Conservation (phyloP, 2,113 vertebrate species). For the Edolisoma coerulescens region DNA sequence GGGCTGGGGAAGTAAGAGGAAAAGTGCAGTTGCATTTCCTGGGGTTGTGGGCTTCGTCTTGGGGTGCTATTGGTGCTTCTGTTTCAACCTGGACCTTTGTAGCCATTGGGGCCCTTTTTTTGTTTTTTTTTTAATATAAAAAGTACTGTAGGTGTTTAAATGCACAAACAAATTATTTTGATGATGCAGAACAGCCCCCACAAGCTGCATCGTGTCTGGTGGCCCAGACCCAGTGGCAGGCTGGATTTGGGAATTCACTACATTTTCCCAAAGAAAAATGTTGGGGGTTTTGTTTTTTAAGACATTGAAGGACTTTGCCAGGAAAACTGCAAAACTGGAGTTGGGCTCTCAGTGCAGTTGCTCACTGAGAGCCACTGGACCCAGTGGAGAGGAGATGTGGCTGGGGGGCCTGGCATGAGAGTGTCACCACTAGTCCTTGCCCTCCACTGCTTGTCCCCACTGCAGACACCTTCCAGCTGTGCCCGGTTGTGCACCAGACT, state of each 20-base stretch:
- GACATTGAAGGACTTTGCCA: background rate
- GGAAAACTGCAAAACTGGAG: background rate
- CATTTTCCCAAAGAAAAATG: background rate
- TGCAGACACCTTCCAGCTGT: background rate
- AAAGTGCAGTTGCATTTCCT: background rate
- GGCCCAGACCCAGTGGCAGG: background rate
- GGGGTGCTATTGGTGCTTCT: background rate
- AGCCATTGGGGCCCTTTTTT: background rate
- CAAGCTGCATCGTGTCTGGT: background rate
- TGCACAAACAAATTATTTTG: background rate
- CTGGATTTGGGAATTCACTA: background rate
- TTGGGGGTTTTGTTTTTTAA: background rate
- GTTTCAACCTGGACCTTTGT: background rate
- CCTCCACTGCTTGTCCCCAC: background rate
- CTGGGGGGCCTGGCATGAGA: background rate
- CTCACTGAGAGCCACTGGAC: background rate
- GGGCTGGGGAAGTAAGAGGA: background rate
- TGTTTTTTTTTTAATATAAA: background rate
- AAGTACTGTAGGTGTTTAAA: background rate
- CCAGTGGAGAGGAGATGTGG: fast-evolving
- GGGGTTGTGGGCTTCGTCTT: background rate
- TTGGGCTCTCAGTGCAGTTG: fast-evolving
- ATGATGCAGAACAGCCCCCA: background rate
- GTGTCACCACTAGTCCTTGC: background rate
- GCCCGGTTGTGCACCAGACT: background rate